Percentiles rank a stretch among this genome's conserved stretches.
Evolutionary conservation across 2,888 invertebrate genomes (phyloP).

Genomic region (Didymodactylos carnosus): DNA sequence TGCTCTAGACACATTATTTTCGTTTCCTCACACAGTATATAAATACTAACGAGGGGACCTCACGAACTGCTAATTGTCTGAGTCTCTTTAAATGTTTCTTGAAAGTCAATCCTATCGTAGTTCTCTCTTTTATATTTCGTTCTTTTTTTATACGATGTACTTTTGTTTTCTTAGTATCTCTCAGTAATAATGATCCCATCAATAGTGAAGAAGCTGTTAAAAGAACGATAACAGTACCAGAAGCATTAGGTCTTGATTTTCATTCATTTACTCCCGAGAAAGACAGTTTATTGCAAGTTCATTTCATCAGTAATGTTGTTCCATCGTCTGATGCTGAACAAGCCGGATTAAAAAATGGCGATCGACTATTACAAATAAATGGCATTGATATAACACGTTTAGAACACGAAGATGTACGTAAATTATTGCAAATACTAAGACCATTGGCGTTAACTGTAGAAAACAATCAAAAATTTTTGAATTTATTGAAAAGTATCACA

Average conservation of each 20-base stretch:
- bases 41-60: too few relatives aligned
- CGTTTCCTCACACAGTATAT: too few relatives aligned
- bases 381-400: neutral
- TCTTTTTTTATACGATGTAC: too few relatives aligned
- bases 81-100: too few relatives aligned
- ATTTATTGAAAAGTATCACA: too few relatives aligned
- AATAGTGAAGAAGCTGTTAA: too few relatives aligned
- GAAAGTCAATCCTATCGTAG: too few relatives aligned
- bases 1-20: too few relatives aligned
- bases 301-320: neutral
- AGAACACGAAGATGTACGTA: neutral
- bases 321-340: neutral
- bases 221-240: neutral
- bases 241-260: neutral
- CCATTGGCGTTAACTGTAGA: neutral
- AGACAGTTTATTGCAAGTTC: neutral
- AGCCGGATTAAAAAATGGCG: neutral
- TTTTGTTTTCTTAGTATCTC: too few relatives aligned
- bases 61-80: too few relatives aligned
- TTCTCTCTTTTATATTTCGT: too few relatives aligned
- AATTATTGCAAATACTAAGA: neutral
- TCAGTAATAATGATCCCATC: too few relatives aligned
- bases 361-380: neutral
- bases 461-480: neutral
- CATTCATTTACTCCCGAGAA: neutral